phyloP scores from a whole-genome alignment of 30 jellyfish, hydroid and myxozoan genomes.

The Catostylus mosaicus region DNA sequence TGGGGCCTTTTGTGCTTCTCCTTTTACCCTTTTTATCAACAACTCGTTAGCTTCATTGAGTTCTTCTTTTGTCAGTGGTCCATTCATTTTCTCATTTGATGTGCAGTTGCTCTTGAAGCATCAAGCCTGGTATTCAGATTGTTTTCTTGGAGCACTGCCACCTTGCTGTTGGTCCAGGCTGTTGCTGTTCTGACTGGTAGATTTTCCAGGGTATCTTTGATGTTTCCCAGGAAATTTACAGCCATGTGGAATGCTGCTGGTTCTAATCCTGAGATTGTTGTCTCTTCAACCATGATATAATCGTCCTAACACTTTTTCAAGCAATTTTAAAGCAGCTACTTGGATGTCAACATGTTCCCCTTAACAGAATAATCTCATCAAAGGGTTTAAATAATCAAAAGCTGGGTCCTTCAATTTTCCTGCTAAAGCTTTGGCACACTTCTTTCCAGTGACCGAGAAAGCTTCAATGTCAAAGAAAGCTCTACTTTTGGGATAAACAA shows the following conservation, averaged over 20 bases:
- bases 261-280: conserved; percentile 77
- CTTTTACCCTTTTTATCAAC: conserved; percentile 55
- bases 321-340: too few relatives aligned
- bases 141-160: conserved; percentile 52
- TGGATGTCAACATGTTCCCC: too few relatives aligned
- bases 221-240: conserved; percentile 53
- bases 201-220: conserved; percentile 27
- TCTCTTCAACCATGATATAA: too few relatives aligned
- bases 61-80: conserved; percentile 73
- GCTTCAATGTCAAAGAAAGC: too few relatives aligned
- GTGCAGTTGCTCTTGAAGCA: conserved; percentile 60
- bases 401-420: too few relatives aligned
- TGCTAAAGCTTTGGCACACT: too few relatives aligned
- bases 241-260: conserved; percentile 78
- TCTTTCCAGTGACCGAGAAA: too few relatives aligned
- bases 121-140: conserved; percentile 59
- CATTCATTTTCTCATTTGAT: conserved; percentile 15
- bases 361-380: too few relatives aligned
- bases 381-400: too few relatives aligned
- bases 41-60: conserved; percentile 8
- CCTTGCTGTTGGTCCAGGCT: too few relatives aligned
- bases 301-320: too few relatives aligned
- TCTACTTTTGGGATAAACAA: too few relatives aligned
- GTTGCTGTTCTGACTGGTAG: conserved; percentile 43
- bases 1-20: background rate